Conservation (phyloP, 1,140 invertebrate species). For the Aplysia californica region DNA sequence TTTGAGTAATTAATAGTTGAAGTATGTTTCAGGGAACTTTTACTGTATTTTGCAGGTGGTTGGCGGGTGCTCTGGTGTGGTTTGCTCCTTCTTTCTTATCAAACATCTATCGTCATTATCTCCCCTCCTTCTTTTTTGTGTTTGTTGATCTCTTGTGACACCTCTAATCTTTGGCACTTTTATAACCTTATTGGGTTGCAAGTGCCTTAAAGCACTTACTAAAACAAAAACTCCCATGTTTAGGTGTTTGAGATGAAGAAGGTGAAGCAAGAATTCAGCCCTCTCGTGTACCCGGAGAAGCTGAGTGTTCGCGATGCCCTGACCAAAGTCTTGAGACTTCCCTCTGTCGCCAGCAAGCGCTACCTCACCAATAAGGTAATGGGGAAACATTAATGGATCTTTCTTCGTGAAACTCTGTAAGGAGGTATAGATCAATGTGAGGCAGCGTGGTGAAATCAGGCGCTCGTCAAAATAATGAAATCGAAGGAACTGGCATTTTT, state of each 20-base stretch:
- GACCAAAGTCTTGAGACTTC: conserved; percentile 85
- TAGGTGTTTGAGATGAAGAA: conserved; percentile 70
- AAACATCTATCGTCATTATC: background rate
- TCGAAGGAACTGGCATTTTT: no score
- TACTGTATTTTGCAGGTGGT: no score
- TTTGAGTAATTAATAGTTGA: no score
- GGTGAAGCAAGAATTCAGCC: conserved; percentile 26
- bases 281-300: conserved; percentile 47
- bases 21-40: no score
- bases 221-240: background rate
- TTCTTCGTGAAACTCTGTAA: background rate
- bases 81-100: background rate
- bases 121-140: background rate
- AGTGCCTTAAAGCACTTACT: background rate
- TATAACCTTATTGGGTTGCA: no score
- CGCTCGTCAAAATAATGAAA: no score
- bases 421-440: no score
- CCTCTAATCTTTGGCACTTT: background rate
- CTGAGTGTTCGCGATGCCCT: conserved; percentile 75
- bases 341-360: conserved; percentile 93
- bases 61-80: background rate
- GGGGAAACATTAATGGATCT: background rate
- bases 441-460: no score
- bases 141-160: background rate
- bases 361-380: conserved; percentile 89